Evolutionary conservation across 64 coral and sea anemone species (phyloP).

Genomic region (Hydrozoanthus tunicans): DNA sequence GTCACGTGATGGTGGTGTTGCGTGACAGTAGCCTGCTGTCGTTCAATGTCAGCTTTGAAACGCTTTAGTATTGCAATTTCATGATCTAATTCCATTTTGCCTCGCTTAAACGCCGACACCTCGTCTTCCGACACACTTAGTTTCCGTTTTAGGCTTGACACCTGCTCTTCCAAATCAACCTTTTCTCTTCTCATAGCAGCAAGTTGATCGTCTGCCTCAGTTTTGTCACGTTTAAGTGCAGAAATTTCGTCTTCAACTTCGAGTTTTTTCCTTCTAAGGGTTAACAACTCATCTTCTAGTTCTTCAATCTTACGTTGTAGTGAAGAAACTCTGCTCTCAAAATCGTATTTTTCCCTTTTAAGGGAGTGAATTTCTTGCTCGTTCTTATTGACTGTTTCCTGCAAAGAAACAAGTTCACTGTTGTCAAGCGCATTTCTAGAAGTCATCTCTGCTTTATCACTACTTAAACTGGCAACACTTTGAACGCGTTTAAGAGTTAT

Average conservation of each 20-base stretch:
- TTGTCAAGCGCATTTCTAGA: constrained; percentile 36
- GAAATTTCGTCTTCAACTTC: constrained; percentile 96
- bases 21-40: constrained; percentile 36
- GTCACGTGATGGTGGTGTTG: constrained; percentile 45
- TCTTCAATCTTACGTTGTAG: constrained; percentile 85
- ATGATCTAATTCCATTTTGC: constrained; percentile 77
- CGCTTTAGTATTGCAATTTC: constrained; percentile 76
- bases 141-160: constrained; percentile 66
- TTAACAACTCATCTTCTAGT: constrained; percentile 81
- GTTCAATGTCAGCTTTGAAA: constrained; percentile 61
- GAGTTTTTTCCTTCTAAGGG: constrained; percentile 72
- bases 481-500: constrained; percentile 56
- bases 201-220: constrained; percentile 86
- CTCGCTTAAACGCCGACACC: constrained; percentile 67
- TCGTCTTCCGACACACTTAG: constrained; percentile 66
- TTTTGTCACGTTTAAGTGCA: constrained; percentile 86
- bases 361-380: constrained; percentile 66
- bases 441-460: background rate
- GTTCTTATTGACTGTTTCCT: constrained; percentile 63
- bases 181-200: constrained; percentile 67
- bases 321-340: constrained; percentile 62
- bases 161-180: constrained; percentile 64
- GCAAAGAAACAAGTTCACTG: constrained; percentile 49
- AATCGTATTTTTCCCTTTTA: constrained; percentile 76
- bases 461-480: background rate